phyloP scores from a whole-genome alignment of 1,140 invertebrate species.

The Caerostris extrusa region DNA sequence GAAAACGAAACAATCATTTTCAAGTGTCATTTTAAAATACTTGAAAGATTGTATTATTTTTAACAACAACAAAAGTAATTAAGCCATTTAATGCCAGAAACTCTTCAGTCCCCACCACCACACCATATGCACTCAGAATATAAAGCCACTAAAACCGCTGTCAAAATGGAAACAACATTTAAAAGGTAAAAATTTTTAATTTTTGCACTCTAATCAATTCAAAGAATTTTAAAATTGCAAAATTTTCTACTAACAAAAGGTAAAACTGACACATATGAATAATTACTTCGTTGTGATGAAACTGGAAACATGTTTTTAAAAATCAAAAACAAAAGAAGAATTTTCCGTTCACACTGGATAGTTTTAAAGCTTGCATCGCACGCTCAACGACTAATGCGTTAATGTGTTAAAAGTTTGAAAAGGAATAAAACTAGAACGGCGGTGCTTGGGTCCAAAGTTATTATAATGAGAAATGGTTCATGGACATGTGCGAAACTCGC shows the following conservation, averaged over 20 bases:
- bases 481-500: slow-evolving; percentile 35
- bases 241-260: neutral
- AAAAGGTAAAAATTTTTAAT: neutral
- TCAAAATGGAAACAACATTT: slow-evolving; percentile 17
- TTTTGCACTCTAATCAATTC: slow-evolving; percentile 23
- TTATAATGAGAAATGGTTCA: slow-evolving; percentile 63
- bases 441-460: slow-evolving; percentile 41
- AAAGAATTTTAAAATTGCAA: slow-evolving; percentile 55
- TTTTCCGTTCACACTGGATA: neutral
- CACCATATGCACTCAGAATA: neutral
- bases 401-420: slow-evolving; percentile 68
- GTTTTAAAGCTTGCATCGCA: slow-evolving; percentile 39
- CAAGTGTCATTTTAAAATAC: neutral
- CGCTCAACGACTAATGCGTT: slow-evolving; percentile 33
- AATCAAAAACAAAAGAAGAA: slow-evolving; percentile 7
- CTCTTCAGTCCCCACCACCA: neutral
- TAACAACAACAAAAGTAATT: neutral
- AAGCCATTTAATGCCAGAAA: slow-evolving; percentile 23
- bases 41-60: neutral
- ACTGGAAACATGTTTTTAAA: slow-evolving; percentile 43
- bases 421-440: slow-evolving; percentile 50
- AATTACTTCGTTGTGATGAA: slow-evolving; percentile 71
- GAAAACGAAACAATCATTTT: neutral
- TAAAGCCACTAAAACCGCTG: slow-evolving; percentile 43
- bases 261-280: slow-evolving; percentile 68